phyloP scores from a whole-genome alignment of 2,888 invertebrate species.

The Autographa gamma region DNA sequence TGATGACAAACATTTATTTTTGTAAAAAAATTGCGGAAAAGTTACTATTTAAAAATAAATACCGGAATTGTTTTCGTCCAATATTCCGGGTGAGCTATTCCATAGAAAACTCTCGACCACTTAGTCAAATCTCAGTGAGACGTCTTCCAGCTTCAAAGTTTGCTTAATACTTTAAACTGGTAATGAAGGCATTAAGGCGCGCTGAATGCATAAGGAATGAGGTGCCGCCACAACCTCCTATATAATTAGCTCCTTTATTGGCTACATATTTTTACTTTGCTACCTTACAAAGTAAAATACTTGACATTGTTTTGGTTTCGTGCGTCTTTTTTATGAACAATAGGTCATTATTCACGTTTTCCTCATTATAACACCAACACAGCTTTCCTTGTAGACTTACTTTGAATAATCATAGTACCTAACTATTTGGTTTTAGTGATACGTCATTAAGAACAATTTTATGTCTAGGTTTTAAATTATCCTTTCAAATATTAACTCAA shows the following conservation, averaged over 20 bases:
- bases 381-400: neutral
- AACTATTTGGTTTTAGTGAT: neutral
- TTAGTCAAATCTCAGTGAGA: conserved; percentile 81
- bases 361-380: neutral
- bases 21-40: neutral
- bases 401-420: neutral
- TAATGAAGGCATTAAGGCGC: conserved; percentile 87
- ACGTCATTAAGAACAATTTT: conserved; percentile 11
- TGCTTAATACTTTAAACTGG: conserved; percentile 88
- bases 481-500: conserved; percentile 36
- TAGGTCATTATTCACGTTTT: conserved; percentile 12
- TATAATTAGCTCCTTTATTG: conserved; percentile 79
- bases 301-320: conserved; percentile 38
- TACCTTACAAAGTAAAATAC: conserved; percentile 47
- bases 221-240: conserved; percentile 74
- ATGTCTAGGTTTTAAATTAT: conserved; percentile 22
- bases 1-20: neutral
- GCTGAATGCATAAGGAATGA: conserved; percentile 87
- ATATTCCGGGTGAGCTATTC: conserved; percentile 65
- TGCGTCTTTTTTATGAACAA: conserved; percentile 25
- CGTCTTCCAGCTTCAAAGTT: conserved; percentile 79
- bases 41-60: conserved; percentile 23
- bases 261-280: conserved; percentile 61
- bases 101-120: conserved; percentile 67
- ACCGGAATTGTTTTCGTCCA: conserved; percentile 62